Evolutionary conservation across 2,888 invertebrate genomes (phyloP), one percentile per base, ranked within the genome.

Genomic region (Cecidostiba fungosa): DNA sequence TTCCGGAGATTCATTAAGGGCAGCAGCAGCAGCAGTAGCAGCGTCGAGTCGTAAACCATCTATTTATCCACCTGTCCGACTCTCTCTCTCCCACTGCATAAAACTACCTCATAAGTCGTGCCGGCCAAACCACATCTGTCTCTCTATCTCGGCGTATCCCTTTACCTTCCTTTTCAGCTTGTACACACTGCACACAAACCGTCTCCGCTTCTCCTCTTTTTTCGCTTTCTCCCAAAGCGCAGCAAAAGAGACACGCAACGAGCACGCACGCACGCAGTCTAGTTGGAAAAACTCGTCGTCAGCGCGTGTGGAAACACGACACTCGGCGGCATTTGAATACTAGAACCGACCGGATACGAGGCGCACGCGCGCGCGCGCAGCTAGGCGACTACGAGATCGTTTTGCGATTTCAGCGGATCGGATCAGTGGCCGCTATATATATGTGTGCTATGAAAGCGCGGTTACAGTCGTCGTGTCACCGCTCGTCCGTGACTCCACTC

Each of bases 41-140:
- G 4, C 10, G 10, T 0, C 47, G 10, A 36, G 47, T 77, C 76
- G 66, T 70, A 70, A 82, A 77, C 10, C 76, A 39, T 82, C 66
- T 72, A 80, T 80, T 69, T 70, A 77, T 74, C 19, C 74, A 74
- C 47, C 32, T 66, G 69, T 73, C n/a, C 54, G n/a, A n/a, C 39
- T 39, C 23, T 10, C 29, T 14, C 12, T 12, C 36, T 39, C 23
- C 1, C 66, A 8, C 29, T 66, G 23, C 66, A n/a, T 26, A 26
- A 54, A 54, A n/a, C 54, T 54, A 6, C 19, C 54, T 54, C n/a
- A 16, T 16, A n/a, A 19, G 54, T n/a, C 10, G 26, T 23, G 29
- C 59, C 10, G 23, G 16, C 29, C n/a, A 29, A 66, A 66, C 66
- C 66, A 10, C 29, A 29, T 66, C 66, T 12, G 66, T 26, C 66